Evolutionary conservation across 2,113 vertebrate species (phyloP).

Genomic region (Ochotona princeps): DNA sequence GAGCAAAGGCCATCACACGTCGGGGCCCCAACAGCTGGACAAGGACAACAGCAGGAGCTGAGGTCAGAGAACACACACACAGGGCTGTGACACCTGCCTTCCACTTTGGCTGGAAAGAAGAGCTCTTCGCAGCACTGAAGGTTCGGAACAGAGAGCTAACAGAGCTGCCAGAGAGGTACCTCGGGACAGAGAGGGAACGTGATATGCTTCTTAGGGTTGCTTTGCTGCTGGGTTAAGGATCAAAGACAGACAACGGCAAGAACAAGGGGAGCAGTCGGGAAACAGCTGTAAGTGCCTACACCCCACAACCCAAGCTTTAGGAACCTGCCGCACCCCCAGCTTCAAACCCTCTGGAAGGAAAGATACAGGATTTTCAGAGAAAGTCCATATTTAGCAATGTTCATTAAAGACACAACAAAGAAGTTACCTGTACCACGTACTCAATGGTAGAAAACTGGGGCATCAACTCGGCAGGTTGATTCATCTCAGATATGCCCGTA

Average conservation of each 20-base stretch:
- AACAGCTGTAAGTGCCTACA: background rate
- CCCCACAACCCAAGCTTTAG: background rate
- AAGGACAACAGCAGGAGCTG: background rate
- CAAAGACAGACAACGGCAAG: background rate
- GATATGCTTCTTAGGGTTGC: background rate
- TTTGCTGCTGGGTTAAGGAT: background rate
- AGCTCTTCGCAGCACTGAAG: background rate
- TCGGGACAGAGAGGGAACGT: slow-evolving; percentile 7
- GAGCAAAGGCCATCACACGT: background rate
- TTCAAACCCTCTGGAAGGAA: background rate
- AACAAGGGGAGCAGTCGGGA: background rate
- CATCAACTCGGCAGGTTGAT: slow-evolving; percentile 98
- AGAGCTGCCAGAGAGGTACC: too few species aligned
- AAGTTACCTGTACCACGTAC: slow-evolving; percentile 96
- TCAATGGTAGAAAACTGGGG: slow-evolving; percentile 98
- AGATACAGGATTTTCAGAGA: background rate
- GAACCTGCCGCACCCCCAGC: background rate
- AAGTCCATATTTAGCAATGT: slow-evolving; percentile 1
- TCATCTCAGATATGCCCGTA: slow-evolving; percentile 95
- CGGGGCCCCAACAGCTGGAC: background rate
- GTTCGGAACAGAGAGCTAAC: slow-evolving; percentile 9
- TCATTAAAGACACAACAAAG: background rate
- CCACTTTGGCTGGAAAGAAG: background rate
- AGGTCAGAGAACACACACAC: background rate
- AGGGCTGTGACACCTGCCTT: background rate